Evolutionary conservation across 1,140 invertebrate genomes (phyloP), one percentile per base, ranked within the genome.

Genomic region (Halictus rubicundus): DNA sequence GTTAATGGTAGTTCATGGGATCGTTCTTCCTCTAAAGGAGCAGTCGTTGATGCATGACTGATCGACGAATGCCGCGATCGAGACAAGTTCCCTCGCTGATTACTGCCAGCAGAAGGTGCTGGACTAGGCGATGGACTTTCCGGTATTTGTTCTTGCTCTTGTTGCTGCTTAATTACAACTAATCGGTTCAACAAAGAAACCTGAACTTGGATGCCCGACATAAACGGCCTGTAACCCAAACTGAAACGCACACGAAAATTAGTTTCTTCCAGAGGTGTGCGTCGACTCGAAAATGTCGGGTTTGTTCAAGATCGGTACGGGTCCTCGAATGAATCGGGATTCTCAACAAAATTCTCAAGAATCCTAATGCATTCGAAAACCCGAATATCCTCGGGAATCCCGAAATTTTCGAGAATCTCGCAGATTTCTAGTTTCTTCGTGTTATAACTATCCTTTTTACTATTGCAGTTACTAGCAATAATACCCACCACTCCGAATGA

Each of bases 401-500:
- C n/a, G n/a, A n/a, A n/a, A n/a, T 32, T 32, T 32, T 32, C 32
- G 32, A n/a, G 32, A 32, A 4, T 32, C 32, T 32, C 2, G 32
- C 32, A 32, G 32, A 32, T 32, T 1, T 32, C 32, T 32, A 32
- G 32, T 32, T 32, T 32, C 32, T 32, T 32, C 32, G 1, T 32
- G 5, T 32, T 32, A 32, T 32, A 32, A 16, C 14, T 19, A 52
- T 0, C 16, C 16, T 16, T 16, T 19, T 19, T 19, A 19, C 49
- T 16, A 16, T 21, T 25, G 37, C 60, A 57, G 10, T 10, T 46
- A 46, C 2, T 46, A 46, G 42, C 42, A 46, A 12, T 42, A 60
- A 60, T 16, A 54, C 64, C 5, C 73, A 95, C 95, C 95, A 95
- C 91, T 96, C 94, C 39, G 94, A 95, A 69, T 95, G 94, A 27